Base-by-base conservation (phyloP, 2,888 invertebrate genomes). In the Petrophora chlorosata region DNA sequence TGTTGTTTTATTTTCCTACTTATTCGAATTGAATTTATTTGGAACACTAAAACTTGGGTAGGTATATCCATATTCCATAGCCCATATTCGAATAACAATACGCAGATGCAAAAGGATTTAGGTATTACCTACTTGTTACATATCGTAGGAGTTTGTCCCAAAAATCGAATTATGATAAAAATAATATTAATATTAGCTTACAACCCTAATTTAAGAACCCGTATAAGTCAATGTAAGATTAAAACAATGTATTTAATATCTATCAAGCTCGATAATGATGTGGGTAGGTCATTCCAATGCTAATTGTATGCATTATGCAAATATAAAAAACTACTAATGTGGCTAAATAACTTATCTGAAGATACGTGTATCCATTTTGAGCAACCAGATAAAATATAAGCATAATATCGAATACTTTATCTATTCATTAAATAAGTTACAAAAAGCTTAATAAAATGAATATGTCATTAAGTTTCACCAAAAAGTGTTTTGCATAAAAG, bases 391-490 rank as follows among this genome's bases (percentile, higher is more conserved):
- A 32, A 25, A 38, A 32, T 15, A 26, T 25, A 42, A 32, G 32
- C 35, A 26, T 36, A 35, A 32, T 32, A 41, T 35, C 14, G 12
- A 36, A 30, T 34, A 19, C 30, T 25, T 17, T 14, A 26, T 38
- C 12, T 38, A 28, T 12, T 16, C 26, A 28, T 26, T 28, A 28
- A 13, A 14, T 19, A 26, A 26, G 22, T 30, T 44, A 29, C 44
- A 43, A 45, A 42, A 44, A 40, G 34, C 35, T 41, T 28, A 46
- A 51, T 42, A 46, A 28, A 46, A 42, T 45, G 28, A 47, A 47
- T 35, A 44, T 13, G 28, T 45, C 36, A 48, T 53, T 42, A 53
- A 50, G 50, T 48, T 51, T 50, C 50, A 48, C 47, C 42, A 38
- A 34, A 38, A 12, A 23, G 22, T 45, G 38, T 46, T 45, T 52